Evolutionary conservation across 2,888 invertebrate genomes (phyloP).

Genomic region (Platycheirus albimanus): DNA sequence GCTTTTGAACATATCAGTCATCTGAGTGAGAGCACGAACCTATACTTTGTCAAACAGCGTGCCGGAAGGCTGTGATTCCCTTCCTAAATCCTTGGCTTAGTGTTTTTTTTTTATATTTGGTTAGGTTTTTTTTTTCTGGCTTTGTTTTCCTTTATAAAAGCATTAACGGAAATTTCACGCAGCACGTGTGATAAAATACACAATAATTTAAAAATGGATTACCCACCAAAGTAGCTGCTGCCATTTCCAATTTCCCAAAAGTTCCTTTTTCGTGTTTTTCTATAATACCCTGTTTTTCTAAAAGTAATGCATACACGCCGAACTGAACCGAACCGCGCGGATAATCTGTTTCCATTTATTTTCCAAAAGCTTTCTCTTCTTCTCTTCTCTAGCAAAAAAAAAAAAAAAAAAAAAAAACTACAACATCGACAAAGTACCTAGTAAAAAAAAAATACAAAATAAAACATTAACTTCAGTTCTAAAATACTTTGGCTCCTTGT

Average conservation of each 20-base stretch:
- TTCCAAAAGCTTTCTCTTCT: slow-evolving; percentile 4
- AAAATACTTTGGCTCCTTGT: slow-evolving; percentile 66
- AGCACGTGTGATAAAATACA: slow-evolving; percentile 5
- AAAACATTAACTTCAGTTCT: slow-evolving; percentile 25
- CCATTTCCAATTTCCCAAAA: slow-evolving; percentile 36
- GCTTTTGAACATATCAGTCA: too few relatives aligned
- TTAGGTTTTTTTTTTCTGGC: too few relatives aligned
- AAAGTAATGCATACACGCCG: slow-evolving; percentile 30
- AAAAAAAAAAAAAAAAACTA: too few relatives aligned
- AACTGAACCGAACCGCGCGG: too few relatives aligned
- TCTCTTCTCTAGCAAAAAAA: background rate
- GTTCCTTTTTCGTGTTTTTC: background rate
- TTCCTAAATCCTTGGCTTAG: too few relatives aligned
- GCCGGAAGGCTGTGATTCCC: too few relatives aligned
- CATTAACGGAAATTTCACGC: background rate
- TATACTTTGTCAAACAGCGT: too few relatives aligned
- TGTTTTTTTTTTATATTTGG: too few relatives aligned
- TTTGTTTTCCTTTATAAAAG: background rate
- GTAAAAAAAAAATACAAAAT: background rate
- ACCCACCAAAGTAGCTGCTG: background rate
- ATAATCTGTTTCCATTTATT: slow-evolving; percentile 51
- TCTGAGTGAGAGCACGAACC: too few relatives aligned
- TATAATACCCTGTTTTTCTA: background rate
- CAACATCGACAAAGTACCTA: background rate
- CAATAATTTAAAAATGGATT: slow-evolving; percentile 34